Evolutionary conservation across 2,888 invertebrate species (phyloP), one percentile per base, ranked within the genome.

Genomic region (Apamea monoglypha): DNA sequence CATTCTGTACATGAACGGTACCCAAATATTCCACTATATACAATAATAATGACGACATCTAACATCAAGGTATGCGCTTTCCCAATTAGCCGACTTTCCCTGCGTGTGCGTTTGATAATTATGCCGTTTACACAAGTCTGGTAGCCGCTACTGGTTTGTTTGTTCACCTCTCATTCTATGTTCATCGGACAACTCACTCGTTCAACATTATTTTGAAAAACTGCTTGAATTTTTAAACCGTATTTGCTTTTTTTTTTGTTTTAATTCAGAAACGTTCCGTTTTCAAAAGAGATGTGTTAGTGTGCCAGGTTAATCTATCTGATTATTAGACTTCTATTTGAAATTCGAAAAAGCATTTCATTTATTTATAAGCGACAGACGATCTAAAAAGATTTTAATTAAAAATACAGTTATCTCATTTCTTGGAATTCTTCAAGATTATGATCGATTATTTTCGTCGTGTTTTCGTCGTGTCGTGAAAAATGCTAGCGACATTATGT

Each of bases 371-470:
- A 82, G 84, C 82, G 80, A 76, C 83, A 69, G 81, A 79, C 82
- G 74, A 82, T 85, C 74, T 83, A 84, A 86, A 90, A 87, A 81
- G 87, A 84, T 87, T 89, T 90, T 91, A 91, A 92, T 91, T 91
- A 90, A 92, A 92, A 92, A 92, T 88, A 92, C 86, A 92, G 87
- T 90, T 89, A 92, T 91, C 91, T 93, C 92, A 92, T 94, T 94
- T 93, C 93, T 90, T 90, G 88, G 92, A 93, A 95, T 95, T 94
- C 90, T 81, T 91, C 84, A 85, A 95, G 95, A 96, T 96, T 95
- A 96, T 96, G 95, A 96, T 96, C 95, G 94, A 96, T 96, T 95
- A 96, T 96, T 95, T 95, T 94, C 90, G 95, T 94, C 94, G 94
- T 93, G 94, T 95, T 96, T 95, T 94, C 92, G 91, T 92, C 91